Percentiles rank a stretch among this genome's conserved stretches.
Conservation (phyloP, 2,797 vertebrate species). For the Cirrhinus molitorella region DNA sequence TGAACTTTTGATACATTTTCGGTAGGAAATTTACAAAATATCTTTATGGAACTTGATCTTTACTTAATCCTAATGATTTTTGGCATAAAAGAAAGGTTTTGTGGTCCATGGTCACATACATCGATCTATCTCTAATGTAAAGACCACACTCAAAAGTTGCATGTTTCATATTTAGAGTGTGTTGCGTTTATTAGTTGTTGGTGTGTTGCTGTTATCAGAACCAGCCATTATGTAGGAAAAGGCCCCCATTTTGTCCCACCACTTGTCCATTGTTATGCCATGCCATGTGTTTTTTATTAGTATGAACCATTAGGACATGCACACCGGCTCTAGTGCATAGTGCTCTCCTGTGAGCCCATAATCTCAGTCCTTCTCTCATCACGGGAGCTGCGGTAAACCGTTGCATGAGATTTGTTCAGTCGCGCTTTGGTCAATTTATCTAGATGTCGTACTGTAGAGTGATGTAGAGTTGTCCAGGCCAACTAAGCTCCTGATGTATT, state of each 20-base stretch:
- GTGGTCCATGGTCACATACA: no score
- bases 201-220: conserved; percentile 7
- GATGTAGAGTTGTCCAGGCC: background rate
- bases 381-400: background rate
- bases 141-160: no score
- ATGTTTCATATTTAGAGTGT: background rate
- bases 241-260: conserved; percentile 43
- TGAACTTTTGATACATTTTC: no score
- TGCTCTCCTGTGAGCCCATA: background rate
- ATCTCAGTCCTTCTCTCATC: background rate
- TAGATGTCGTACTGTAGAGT: background rate
- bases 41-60: no score
- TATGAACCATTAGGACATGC: conserved; percentile 72
- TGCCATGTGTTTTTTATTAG: conserved; percentile 59
- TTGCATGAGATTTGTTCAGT: background rate
- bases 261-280: conserved; percentile 47
- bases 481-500: background rate
- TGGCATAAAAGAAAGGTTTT: no score
- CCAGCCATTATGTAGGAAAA: conserved; percentile 21
- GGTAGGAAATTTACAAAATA: no score
- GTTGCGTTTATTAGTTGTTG: background rate
- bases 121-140: background rate
- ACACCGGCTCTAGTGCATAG: conserved; percentile 1
- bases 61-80: no score
- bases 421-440: background rate